Conservation (phyloP, 2,113 vertebrate species). For the Nibea albiflora region DNA sequence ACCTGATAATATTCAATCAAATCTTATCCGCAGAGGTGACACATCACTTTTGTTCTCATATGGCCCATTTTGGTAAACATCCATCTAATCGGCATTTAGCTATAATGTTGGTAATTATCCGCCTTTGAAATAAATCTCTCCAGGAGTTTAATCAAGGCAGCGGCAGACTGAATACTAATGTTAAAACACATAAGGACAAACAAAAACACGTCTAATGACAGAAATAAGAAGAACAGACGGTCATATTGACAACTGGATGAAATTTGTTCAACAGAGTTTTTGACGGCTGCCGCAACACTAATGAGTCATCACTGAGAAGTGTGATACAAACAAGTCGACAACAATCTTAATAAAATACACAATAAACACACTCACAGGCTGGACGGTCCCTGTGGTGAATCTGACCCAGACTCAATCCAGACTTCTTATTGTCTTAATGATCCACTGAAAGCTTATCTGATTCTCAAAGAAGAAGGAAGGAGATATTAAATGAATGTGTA, state of each 20-base stretch:
- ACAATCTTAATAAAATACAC: slow-evolving; percentile 25
- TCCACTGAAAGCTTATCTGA: slow-evolving; percentile 84
- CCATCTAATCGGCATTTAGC: neutral
- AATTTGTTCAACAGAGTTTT: slow-evolving; percentile 13
- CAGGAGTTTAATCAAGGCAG: neutral
- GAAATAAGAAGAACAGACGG: neutral
- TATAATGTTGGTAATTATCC: neutral
- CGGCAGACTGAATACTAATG: neutral
- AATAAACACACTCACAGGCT: neutral
- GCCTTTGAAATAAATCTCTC: neutral
- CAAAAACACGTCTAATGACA: slow-evolving; percentile 11
- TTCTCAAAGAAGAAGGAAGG: slow-evolving; percentile 79
- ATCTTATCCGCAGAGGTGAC: neutral
- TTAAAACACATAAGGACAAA: slow-evolving; percentile 1
- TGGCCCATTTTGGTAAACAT: neutral
- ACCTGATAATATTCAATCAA: neutral
- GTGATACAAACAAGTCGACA: slow-evolving; percentile 37
- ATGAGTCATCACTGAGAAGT: slow-evolving; percentile 36
- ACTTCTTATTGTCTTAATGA: slow-evolving; percentile 51
- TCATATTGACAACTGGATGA: slow-evolving; percentile 6
- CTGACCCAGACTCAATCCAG: slow-evolving; percentile 47
- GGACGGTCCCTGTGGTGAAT: slow-evolving; percentile 31
- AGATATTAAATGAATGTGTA: slow-evolving; percentile 87
- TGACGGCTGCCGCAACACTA: slow-evolving; percentile 27
- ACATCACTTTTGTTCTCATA: neutral